Evolutionary conservation across 2,888 invertebrate species (phyloP), one percentile per base, ranked within the genome.

Genomic region (Xestia sexstrigata): DNA sequence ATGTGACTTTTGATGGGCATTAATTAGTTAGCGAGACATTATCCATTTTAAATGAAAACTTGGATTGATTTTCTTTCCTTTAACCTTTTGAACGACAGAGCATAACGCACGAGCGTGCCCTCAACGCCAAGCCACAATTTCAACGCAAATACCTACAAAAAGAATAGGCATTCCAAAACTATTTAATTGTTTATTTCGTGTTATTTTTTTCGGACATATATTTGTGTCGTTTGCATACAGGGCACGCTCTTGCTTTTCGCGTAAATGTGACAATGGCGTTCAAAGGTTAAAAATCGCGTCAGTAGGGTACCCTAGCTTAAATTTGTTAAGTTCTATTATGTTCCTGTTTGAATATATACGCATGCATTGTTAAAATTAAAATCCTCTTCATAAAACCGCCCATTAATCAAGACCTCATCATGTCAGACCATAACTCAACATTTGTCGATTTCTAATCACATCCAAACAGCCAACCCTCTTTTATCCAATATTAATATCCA

Each of bases 401-500:
- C 72, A 86, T 70, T 72, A 77, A 58, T 87, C 75, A 65, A 42
- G 65, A 65, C 65, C 65, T 65, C 42, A 65, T n/a, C 15, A 77
- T 65, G 65, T 60, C 66, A 35, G 65, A 47, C 71, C 42, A 79
- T 75, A 79, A 83, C 52, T 70, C 74, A 88, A 81, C 81, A 86
- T 79, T 81, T 86, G 85, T 88, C 82, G 85, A 89, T 86, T 87
- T 77, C 82, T 80, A 86, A 88, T 88, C 84, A 87, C 80, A 78
- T 81, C 83, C 83, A 88, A 82, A 84, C 84, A 86, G 81, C 72
- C 76, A 83, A 83, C 89, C 87, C 77, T 80, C 85, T 81, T 82
- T 89, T 73, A 76, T 80, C 58, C 83, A 69, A 88, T 86, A 87
- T 88, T 88, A 88, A 88, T 88, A 88, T 81, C 85, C 82, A 84